Percentiles rank a stretch among this genome's conserved stretches.
Evolutionary conservation across 2,113 vertebrate species (phyloP).

Genomic region (Suncus etruscus): DNA sequence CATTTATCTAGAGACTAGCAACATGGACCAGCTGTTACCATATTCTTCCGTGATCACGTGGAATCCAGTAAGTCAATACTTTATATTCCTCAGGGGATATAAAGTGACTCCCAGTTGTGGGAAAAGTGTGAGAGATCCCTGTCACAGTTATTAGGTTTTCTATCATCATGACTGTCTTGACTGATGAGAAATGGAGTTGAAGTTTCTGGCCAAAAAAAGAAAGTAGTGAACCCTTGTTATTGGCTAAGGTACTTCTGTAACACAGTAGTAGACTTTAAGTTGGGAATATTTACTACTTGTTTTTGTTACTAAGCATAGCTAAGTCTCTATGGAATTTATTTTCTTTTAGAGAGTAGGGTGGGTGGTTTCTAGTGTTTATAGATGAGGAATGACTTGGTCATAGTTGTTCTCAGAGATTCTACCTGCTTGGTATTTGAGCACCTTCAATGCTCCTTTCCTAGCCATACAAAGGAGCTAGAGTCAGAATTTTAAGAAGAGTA

Average conservation of each 20-base stretch:
- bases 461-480: constrained; percentile 6
- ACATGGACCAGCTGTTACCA: constrained; percentile 92
- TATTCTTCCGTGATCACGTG: constrained; percentile 91
- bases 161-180: constrained; percentile 53
- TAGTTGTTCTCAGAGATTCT: not conserved
- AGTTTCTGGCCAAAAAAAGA: constrained; percentile 38
- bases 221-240: not conserved
- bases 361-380: constrained; percentile 22
- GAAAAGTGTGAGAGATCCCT: not conserved
- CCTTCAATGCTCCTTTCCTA: not conserved
- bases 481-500: not conserved
- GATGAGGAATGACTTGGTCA: not conserved
- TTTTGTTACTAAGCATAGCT: not conserved
- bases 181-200: constrained; percentile 32
- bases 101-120: not conserved
- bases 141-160: not conserved
- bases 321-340: constrained; percentile 14
- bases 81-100: not conserved
- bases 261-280: not conserved
- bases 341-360: not conserved
- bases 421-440: not conserved
- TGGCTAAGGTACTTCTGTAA: constrained; percentile 5
- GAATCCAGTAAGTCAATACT: constrained; percentile 90
- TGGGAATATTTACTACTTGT: not conserved
- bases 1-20: constrained; percentile 88